Conservation (phyloP, 2,888 invertebrate genomes). For the Cryptophagus acutangulus region DNA sequence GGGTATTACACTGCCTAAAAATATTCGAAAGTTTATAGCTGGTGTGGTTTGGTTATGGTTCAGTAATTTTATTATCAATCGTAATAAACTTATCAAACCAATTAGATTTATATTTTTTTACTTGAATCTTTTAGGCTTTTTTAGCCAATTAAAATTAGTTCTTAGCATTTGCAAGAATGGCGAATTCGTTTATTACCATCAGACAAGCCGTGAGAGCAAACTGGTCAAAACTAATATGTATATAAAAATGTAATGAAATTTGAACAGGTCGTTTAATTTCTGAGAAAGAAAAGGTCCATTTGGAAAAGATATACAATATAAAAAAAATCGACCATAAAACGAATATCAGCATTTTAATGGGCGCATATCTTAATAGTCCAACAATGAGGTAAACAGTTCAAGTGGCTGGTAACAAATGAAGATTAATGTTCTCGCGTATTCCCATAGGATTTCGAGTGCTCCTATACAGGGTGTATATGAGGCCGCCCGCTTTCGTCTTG, state of each 20-base stretch:
- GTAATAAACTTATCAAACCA: too few relatives aligned
- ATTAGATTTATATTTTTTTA: too few relatives aligned
- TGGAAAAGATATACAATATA: neutral
- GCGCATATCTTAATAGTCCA: conserved; percentile 35
- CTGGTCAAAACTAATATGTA: neutral
- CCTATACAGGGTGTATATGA: conserved; percentile 13
- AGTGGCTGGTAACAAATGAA: conserved; percentile 49
- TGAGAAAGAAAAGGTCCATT: conserved; percentile 6
- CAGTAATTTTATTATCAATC: too few relatives aligned
- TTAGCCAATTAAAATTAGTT: too few relatives aligned
- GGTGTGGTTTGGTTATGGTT: too few relatives aligned
- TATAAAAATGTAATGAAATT: conserved; percentile 9
- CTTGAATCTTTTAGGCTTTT: too few relatives aligned
- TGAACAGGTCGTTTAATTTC: conserved; percentile 15
- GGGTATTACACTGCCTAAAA: too few relatives aligned
- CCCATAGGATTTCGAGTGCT: conserved; percentile 37
- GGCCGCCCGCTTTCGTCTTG: conserved; percentile 27
- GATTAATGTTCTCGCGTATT: conserved; percentile 44
- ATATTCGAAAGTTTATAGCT: too few relatives aligned
- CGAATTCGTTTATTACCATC: too few relatives aligned
- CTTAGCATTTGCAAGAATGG: too few relatives aligned
- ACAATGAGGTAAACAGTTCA: conserved; percentile 44
- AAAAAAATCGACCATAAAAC: conserved; percentile 17
- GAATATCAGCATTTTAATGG: conserved; percentile 31
- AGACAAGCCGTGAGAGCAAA: conserved; percentile 4